Percentiles rank a stretch among this genome's conserved stretches.
Evolutionary conservation across 2,888 invertebrate genomes (phyloP).

Genomic region (Ichneumoninae sp.): DNA sequence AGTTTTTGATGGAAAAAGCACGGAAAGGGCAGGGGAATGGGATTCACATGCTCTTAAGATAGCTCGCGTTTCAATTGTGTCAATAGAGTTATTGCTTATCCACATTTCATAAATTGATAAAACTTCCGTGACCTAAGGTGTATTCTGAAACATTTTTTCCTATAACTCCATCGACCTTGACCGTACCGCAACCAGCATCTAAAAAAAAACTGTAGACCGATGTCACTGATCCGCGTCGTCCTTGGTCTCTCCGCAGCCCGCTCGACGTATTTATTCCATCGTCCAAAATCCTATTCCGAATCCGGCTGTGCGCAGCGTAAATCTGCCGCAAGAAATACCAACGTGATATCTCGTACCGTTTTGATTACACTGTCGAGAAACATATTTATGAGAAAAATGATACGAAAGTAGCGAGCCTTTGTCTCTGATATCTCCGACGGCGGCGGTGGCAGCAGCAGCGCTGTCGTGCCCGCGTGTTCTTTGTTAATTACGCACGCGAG

Average conservation of each 20-base stretch:
- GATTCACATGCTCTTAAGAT: too few species aligned
- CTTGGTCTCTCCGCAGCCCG: not conserved
- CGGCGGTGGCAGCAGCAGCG: not conserved
- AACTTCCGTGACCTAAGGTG: too few species aligned
- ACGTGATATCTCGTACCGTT: not conserved
- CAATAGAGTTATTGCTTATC: too few species aligned
- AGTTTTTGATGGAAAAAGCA: too few species aligned
- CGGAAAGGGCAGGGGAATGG: too few species aligned
- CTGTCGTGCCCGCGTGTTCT: slow-evolving; percentile 25
- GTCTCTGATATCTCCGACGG: slow-evolving; percentile 16
- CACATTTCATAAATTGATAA: too few species aligned
- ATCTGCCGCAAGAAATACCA: slow-evolving; percentile 12
- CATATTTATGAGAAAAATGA: slow-evolving; percentile 16
- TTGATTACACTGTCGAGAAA: slow-evolving; percentile 35
- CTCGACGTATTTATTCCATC: not conserved
- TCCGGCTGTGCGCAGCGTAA: not conserved
- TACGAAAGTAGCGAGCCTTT: slow-evolving; percentile 22
- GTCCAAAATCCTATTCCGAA: not conserved
- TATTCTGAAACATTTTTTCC: too few species aligned
- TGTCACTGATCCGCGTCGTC: not conserved
- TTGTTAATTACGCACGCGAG: slow-evolving; percentile 48
- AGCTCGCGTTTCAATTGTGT: too few species aligned
- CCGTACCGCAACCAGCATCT: not conserved
- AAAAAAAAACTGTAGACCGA: not conserved
- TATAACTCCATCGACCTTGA: not conserved